Evolutionary conservation across 2,888 invertebrate species (phyloP).

Genomic region (Frankliniella intonsa): DNA sequence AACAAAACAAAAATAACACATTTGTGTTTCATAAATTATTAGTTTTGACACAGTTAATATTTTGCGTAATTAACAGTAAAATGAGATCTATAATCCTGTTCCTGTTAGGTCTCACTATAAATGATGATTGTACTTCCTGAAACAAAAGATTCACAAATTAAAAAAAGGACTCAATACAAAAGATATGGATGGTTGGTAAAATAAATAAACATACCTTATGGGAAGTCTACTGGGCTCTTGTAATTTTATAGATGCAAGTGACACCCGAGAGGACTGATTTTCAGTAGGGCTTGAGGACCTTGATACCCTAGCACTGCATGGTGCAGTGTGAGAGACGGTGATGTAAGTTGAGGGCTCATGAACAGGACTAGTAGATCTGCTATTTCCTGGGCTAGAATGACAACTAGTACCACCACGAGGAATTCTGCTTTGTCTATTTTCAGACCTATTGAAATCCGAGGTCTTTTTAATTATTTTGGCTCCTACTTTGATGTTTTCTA

Average conservation of each 20-base stretch:
- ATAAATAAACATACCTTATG: not conserved
- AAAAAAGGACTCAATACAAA: not conserved
- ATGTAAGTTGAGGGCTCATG: not conserved
- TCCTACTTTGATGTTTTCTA: not conserved
- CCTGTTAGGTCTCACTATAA: not conserved
- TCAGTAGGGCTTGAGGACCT: not conserved
- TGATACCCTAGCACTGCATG: not conserved
- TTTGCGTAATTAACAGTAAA: not conserved
- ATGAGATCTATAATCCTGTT: not conserved
- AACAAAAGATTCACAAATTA: not conserved
- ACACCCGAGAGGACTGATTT: not conserved
- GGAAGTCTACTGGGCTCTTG: slow-evolving; percentile 10
- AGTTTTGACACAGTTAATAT: too few relatives aligned
- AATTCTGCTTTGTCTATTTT: not conserved
- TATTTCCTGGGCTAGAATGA: slow-evolving; percentile 1
- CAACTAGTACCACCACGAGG: slow-evolving; percentile 2
- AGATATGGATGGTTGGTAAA: not conserved
- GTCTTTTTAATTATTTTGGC: not conserved
- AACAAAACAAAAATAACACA: too few relatives aligned
- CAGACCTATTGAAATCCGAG: not conserved
- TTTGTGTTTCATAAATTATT: too few relatives aligned
- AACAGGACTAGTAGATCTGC: not conserved
- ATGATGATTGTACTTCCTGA: slow-evolving; percentile 10
- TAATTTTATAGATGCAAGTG: not conserved
- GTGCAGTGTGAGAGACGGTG: not conserved